Evolutionary conservation across 2,113 vertebrate species (phyloP).

Genomic region (Tetrao urogallus): DNA sequence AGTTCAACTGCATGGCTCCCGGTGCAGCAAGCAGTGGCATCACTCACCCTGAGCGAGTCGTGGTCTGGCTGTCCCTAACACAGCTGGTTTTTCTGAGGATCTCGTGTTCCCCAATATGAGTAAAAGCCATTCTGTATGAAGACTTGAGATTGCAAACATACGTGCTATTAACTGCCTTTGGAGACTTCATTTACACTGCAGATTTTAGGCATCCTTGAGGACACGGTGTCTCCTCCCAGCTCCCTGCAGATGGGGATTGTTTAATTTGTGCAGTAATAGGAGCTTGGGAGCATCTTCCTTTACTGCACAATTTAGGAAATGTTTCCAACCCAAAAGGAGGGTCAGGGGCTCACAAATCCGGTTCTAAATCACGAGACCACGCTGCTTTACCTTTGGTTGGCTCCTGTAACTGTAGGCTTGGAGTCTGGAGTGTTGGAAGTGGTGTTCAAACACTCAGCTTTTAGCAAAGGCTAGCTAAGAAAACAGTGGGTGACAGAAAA

Average conservation of each 20-base stretch:
- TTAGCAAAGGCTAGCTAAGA: not conserved
- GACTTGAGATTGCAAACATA: not conserved
- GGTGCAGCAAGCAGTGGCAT: not conserved
- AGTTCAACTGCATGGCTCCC: not conserved
- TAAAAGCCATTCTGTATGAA: fast-evolving
- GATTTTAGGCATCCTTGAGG: not conserved
- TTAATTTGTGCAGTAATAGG: fast-evolving
- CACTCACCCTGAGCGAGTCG: fast-evolving
- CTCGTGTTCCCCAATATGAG: not conserved
- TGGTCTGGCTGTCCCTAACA: fast-evolving
- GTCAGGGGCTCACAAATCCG: not conserved
- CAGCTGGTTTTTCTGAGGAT: not conserved
- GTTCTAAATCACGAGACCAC: fast-evolving
- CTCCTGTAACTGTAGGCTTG: not conserved
- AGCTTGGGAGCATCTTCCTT: not conserved
- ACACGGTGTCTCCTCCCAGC: fast-evolving
- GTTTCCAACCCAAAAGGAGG: not conserved
- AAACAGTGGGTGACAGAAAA: not conserved
- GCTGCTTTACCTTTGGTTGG: not conserved
- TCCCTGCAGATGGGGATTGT: not conserved
- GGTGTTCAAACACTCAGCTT: fast-evolving
- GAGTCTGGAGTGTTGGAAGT: not conserved
- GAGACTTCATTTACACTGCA: not conserved
- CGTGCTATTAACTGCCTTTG: not conserved
- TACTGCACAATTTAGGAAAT: not conserved